Base-by-base conservation (phyloP, 2,888 invertebrate species). In the Philonicus albiceps region DNA sequence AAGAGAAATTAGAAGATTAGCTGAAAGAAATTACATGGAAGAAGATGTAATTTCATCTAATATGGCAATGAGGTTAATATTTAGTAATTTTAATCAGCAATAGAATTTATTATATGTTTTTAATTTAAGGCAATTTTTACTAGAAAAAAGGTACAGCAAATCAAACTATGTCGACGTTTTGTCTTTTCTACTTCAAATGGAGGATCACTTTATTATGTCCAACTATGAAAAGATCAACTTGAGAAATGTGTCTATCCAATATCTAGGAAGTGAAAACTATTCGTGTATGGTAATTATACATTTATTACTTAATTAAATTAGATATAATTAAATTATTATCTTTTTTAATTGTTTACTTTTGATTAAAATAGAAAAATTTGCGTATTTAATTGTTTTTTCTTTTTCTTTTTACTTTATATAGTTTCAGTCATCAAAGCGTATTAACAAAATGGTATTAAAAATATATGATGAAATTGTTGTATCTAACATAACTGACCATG, bases 121-220 rank as follows among this genome's bases (percentile, higher is more conserved):
- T 40, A 64, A 64, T 88, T 87, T 31, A 86, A 89, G 89, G 0
- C 80, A 87, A 11, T 91, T 89, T 80, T 34, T 90, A n/a, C 0
- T 83, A 13, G 86, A 88, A 0, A n/a, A 22, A 0, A 72, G 87
- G 30, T 30, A 90, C 31, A 87, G 88, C 43, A 74, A 87, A 2
- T 43, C 88, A 13, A 91, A 91, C 84, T 89, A 89, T 0, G 86
- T 88, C 43, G 27, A 88, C 0, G 89, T 91, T 16, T 89, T 90
- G 4, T 87, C 87, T 2, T 89, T 89, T 0, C 37, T 91, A 40
- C 86, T 92, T 2, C 90, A 91, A 87, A 90, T 92, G 73, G 92
- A 92, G 88, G 92, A 92, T 85, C 53, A 53, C 11, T 37, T 31
- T 11, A 53, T 55, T 88, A 90, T 37, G 90, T 91, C 49, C 87